Evolutionary conservation across 2,113 vertebrate species (phyloP), one percentile per base, ranked within the genome.

Genomic region (Labeo catla): DNA sequence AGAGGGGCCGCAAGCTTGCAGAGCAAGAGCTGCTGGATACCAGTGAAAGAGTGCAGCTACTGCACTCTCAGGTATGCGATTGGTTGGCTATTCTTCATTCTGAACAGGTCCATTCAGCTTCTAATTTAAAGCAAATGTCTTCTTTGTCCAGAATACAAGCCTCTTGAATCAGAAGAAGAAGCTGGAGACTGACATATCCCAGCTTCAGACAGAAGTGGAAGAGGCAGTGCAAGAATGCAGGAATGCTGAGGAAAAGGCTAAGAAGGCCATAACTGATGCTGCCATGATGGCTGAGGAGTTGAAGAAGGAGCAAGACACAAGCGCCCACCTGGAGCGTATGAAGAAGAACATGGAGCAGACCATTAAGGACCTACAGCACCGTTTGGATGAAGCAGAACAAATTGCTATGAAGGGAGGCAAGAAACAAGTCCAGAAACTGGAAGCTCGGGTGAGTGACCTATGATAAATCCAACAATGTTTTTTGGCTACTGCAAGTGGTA

Each of bases 181-280:
- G 83, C 90, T 95, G 7, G 94, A 95, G 79, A 39, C 8, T 4
- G 94, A 95, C 70, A 72, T 90, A 2, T 86, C 91, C 72, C 93
- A 94, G 73, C 92, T 95, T 80, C 94, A 95, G 0, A 87, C 3
- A 19, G 94, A 94, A 86, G 93, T 94, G 70, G 93, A 94, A 70
- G 94, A 95, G 2, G 89, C 94, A 2, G 85, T 95, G 16, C 93
- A 94, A 84, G 94, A 94, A 87, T 94, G 93, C 86, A 93, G 93
- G 57, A 93, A 95, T 16, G 93, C 94, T 8, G 94, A 94, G 83
- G 97, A 98, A 86, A 99, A 99, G 87, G 97, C 98, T 0, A 99
- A 98, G 88, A 98, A 98, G 87, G 98, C 98, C 34, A 95, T 99
- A 91, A 98, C 93, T 0, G 98, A 99, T 10, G 95, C 95, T n/a